Evolutionary conservation across 1,140 invertebrate species (phyloP), one percentile per base, ranked within the genome.

Genomic region (Euschistus heros): DNA sequence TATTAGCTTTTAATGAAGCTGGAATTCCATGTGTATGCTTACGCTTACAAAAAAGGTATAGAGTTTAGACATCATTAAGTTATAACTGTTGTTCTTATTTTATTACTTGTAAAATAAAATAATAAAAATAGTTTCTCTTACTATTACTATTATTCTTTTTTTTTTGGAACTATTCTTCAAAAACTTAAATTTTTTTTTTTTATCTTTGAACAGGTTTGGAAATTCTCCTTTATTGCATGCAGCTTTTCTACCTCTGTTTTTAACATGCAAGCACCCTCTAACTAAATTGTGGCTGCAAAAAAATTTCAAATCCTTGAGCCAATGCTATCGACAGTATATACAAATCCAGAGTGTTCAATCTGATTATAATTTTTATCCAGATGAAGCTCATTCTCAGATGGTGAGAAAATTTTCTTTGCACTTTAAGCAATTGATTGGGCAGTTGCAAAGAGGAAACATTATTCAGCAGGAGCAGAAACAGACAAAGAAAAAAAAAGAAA

Each of bases 21-120:
- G 55, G 30, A 4, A 27, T 59, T 27, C 26, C 55, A 24, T 17
- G 30, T 33, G 30, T 33, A 13, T 59, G 55, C 26, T 33, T 59
- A 26, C 22, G 55, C 8, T n/a, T 59, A 5, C 17, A 22, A 59
- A 59, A 27, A 27, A 59, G 55, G 55, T 59, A 54, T 20, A 59
- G 1, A 6, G 26, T 22, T 50, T 22, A 50, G 22, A 47, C 22
- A 6, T 50, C n/a, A 14, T 20, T 47, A 20, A 47, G 18, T n/a
- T 22, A 50, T 17, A 44, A 44, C 42, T 44, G 42, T 44, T 44
- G 17, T 17, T 44, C 7, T 44, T 44, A 10, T 8, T 44, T 44
- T 44, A 44, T 44, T 10, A 17, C 17, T 10, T 17, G 7, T 8
- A 44, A 10, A 17, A 44, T 44, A 10, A 44, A 44, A 44, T 44